A percentile compares a stretch with the other conserved stretches of the same genome.
Evolutionary conservation across 2,888 invertebrate species (phyloP).

Genomic region (Strigamia crassipes): DNA sequence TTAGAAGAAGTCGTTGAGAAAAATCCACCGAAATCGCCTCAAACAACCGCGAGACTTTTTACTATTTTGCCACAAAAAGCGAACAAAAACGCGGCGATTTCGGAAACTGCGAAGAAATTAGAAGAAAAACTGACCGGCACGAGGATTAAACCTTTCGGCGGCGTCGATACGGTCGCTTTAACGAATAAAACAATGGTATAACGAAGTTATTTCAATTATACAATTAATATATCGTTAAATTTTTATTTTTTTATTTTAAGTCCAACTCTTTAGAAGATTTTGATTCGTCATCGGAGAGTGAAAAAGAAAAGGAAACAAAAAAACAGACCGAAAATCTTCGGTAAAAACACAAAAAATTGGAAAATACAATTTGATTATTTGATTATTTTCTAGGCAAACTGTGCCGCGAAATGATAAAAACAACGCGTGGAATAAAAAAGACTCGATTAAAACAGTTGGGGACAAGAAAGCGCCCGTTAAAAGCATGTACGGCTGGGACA

Average conservation of each 20-base stretch:
- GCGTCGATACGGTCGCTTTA: neutral
- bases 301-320: neutral
- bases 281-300: neutral
- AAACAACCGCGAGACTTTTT: neutral
- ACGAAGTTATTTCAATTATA: neutral
- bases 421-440: neutral
- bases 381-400: neutral
- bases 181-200: neutral
- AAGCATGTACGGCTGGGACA: constrained; percentile 8
- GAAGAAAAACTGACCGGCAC: neutral
- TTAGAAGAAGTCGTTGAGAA: constrained; percentile 12
- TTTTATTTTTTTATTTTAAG: neutral
- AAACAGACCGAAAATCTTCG: neutral
- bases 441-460: neutral
- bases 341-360: neutral
- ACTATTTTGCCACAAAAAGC: neutral
- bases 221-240: too few species aligned
- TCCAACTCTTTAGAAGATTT: neutral
- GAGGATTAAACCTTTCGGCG: constrained; percentile 11
- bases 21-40: neutral
- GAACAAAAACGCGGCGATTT: neutral
- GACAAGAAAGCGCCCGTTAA: neutral
- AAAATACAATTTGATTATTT: neutral
- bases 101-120: neutral
- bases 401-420: neutral